Evolutionary conservation across 2,888 invertebrate genomes (phyloP).

Genomic region (Acronicta alni): DNA sequence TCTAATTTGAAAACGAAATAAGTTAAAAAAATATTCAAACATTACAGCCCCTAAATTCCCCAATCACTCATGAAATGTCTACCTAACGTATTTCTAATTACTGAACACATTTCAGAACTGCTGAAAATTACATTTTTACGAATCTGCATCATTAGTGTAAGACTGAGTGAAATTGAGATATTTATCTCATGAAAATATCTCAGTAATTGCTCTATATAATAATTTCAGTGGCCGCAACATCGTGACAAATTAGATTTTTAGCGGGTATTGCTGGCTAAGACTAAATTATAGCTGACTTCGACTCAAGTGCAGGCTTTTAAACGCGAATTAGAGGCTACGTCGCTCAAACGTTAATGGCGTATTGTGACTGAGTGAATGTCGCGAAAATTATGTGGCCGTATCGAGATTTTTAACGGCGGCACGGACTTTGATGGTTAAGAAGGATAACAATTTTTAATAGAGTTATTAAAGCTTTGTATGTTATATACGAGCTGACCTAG

Average conservation of each 20-base stretch:
- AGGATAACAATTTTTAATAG: conserved; percentile 38
- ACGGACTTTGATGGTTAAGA: conserved; percentile 40
- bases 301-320: conserved; percentile 89
- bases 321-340: conserved; percentile 85
- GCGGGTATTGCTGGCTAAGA: conserved; percentile 85
- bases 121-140: conserved; percentile 52
- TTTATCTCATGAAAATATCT: conserved; percentile 52
- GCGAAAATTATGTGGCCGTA: conserved; percentile 81
- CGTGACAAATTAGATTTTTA: conserved; percentile 89
- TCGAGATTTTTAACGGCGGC: conserved; percentile 65
- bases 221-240: conserved; percentile 67
- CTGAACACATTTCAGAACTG: conserved; percentile 46
- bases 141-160: conserved; percentile 55
- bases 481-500: no score
- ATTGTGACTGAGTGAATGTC: conserved; percentile 85
- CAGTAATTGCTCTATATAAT: conserved; percentile 54
- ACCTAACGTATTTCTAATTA: conserved; percentile 52
- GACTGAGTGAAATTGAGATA: conserved; percentile 51
- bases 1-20: background rate
- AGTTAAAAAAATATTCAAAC: conserved; percentile 24
- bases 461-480: background rate
- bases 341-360: conserved; percentile 85
- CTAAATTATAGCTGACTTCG: conserved; percentile 87
- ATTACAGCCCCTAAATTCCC: conserved; percentile 39
- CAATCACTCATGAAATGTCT: conserved; percentile 45